Percentiles rank a stretch among this genome's conserved stretches.
These are phyloP conservation scores for Tachysurus vachellii DNA, from an alignment of 2,113 vertebrate genomes.

Conservation along the genomic window DNA sequence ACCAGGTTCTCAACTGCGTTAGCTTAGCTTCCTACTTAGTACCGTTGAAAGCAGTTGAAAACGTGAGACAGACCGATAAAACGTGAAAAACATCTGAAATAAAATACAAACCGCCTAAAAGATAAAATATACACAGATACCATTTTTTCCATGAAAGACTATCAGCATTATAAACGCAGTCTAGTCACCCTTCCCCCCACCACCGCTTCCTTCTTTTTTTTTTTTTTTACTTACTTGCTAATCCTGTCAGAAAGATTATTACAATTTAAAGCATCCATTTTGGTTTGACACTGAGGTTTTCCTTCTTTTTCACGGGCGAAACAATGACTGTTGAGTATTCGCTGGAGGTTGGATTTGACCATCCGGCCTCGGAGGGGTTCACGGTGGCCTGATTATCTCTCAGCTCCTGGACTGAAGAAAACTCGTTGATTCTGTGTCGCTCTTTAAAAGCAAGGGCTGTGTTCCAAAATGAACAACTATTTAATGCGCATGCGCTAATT, in stretches of 20 bases:
- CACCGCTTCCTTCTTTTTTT: slow-evolving; percentile 18
- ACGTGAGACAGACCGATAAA: background rate
- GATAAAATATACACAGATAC: background rate
- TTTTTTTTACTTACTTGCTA: slow-evolving; percentile 72
- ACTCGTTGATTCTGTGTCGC: background rate
- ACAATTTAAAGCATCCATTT: slow-evolving; percentile 75
- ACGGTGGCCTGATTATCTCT: slow-evolving; percentile 71
- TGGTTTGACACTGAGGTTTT: slow-evolving; percentile 68
- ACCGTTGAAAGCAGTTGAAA: background rate
- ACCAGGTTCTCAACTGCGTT: background rate
- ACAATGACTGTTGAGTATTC: slow-evolving; percentile 85
- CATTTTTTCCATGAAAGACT: background rate
- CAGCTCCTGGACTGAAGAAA: slow-evolving; percentile 55
- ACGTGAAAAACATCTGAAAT: background rate
- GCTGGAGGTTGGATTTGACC: slow-evolving; percentile 88
- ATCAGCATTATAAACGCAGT: too few species aligned
- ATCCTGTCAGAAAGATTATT: slow-evolving; percentile 78
- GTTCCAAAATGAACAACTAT: background rate
- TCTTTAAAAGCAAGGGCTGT: background rate
- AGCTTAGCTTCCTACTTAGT: background rate
- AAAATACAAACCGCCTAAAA: too few species aligned
- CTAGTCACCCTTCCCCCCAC: slow-evolving; percentile 41
- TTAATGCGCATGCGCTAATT: background rate
- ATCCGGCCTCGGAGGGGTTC: slow-evolving; percentile 80
- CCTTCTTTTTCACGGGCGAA: slow-evolving; percentile 85